Evolutionary conservation across 1,140 invertebrate species (phyloP), one percentile per base, ranked within the genome.

Genomic region (Sycophaga agraensis): DNA sequence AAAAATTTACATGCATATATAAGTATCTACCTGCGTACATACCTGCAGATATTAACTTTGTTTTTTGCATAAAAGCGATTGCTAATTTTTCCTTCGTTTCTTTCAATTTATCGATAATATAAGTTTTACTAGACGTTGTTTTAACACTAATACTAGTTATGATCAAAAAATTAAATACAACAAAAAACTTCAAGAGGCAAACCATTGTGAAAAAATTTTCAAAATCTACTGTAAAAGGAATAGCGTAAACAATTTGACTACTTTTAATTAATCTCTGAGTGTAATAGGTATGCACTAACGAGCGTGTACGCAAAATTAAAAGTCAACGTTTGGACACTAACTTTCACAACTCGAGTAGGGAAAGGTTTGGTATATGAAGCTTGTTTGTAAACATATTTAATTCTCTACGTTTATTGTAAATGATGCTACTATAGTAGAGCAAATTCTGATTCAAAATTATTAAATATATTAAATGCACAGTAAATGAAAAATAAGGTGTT

Each of bases 401-500:
- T n/a, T n/a, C n/a, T n/a, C n/a, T n/a, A n/a, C n/a, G n/a, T n/a
- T n/a, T n/a, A n/a, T n/a, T n/a, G n/a, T n/a, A n/a, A n/a, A n/a
- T n/a, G n/a, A n/a, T n/a, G n/a, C n/a, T n/a, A n/a, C n/a, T n/a
- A n/a, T n/a, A n/a, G n/a, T n/a, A n/a, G n/a, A n/a, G n/a, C n/a
- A 22, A 42, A 45, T 45, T 45, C 2, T 45, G 2, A 24, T 45
- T 22, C 42, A 45, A 24, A 14, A 22, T 42, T 6, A 17, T 9
- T 1, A 19, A 12, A 19, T 42, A 4, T 19, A 19, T 19, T 17
- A 42, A 42, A 22, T 3, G 11, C n/a, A n/a, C n/a, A 43, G 6
- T 11, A 40, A 26, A 54, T 24, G 12, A 22, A 34, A 51, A 40
- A n/a, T n/a, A n/a, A 39, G 37, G 6, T 14, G n/a, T 34, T 79